A percentile compares a stretch with the other conserved stretches of the same genome.
These are phyloP conservation scores for Pegoplata infirma DNA, from an alignment of 2,888 invertebrate species.

Conservation along the genomic window DNA sequence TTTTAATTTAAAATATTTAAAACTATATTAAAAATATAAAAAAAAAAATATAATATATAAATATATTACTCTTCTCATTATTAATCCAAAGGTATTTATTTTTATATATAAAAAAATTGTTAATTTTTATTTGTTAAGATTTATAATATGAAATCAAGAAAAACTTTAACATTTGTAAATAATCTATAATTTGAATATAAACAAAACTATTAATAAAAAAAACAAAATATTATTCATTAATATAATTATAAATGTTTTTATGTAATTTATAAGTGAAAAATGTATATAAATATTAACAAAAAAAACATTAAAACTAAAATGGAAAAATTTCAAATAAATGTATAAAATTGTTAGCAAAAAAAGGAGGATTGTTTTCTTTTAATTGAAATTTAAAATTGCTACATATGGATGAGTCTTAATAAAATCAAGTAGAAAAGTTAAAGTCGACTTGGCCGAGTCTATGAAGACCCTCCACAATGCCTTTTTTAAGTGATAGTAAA, in stretches of 20 bases:
- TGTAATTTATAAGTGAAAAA: slow-evolving; percentile 64
- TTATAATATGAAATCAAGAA: neutral
- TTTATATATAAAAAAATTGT: slow-evolving; percentile 66
- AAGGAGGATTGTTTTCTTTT: slow-evolving; percentile 36
- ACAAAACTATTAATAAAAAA: slow-evolving; percentile 21
- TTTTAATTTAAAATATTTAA: neutral
- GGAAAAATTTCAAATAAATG: slow-evolving; percentile 47
- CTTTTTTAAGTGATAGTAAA: too few relatives aligned
- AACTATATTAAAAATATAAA: neutral
- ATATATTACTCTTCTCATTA: slow-evolving; percentile 49
- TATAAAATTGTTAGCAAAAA: slow-evolving; percentile 64
- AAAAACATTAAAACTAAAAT: slow-evolving; percentile 28
- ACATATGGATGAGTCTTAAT: too few relatives aligned
- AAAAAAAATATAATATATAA: too few relatives aligned
- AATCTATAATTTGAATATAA: slow-evolving; percentile 13
- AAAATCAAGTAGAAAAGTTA: too few relatives aligned
- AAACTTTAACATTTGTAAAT: slow-evolving; percentile 28
- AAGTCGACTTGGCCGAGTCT: too few relatives aligned
- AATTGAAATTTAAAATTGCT: neutral
- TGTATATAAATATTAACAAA: slow-evolving; percentile 53
- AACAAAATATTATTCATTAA: slow-evolving; percentile 27
- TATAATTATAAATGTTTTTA: slow-evolving; percentile 58
- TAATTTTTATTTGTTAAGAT: slow-evolving; percentile 36
- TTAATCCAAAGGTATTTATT: slow-evolving; percentile 76
- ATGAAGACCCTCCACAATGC: too few relatives aligned